These are phyloP conservation scores for Globodera rostochiensis DNA, from an alignment of 1,140 invertebrate species.

Conservation along the genomic window DNA sequence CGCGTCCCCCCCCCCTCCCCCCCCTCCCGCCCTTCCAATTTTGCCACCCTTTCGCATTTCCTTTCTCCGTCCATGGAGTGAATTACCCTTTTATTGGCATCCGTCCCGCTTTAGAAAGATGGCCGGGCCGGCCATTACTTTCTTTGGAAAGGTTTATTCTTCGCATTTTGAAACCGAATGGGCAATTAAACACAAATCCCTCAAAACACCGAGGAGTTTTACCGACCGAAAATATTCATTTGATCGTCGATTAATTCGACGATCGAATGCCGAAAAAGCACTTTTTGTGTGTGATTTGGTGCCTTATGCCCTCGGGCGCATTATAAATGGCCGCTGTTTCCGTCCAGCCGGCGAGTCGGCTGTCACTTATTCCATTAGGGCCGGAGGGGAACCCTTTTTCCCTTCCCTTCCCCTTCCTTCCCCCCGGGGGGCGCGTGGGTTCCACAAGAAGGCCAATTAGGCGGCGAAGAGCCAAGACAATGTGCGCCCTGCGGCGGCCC, in stretches of 20 bases:
- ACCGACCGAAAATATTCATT: no score
- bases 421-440: neutral
- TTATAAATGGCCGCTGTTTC: conserved; percentile 6
- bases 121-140: no score
- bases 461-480: conserved; percentile 10
- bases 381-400: neutral
- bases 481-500: neutral
- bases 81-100: neutral
- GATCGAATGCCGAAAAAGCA: no score
- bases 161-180: no score
- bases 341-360: neutral
- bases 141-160: no score
- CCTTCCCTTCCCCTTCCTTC: neutral
- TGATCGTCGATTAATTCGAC: no score
- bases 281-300: neutral
- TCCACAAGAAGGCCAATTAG: conserved; percentile 10
- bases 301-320: neutral
- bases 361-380: conserved; percentile 15
- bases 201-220: no score
- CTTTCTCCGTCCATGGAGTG: neutral
- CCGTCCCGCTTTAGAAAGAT: no score
- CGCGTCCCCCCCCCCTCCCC: no score
- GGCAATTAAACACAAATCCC: no score
- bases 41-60: neutral
- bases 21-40: neutral